Evolutionary conservation across 2,888 invertebrate genomes (phyloP).

Genomic region (Sinhomidia bicolor): DNA sequence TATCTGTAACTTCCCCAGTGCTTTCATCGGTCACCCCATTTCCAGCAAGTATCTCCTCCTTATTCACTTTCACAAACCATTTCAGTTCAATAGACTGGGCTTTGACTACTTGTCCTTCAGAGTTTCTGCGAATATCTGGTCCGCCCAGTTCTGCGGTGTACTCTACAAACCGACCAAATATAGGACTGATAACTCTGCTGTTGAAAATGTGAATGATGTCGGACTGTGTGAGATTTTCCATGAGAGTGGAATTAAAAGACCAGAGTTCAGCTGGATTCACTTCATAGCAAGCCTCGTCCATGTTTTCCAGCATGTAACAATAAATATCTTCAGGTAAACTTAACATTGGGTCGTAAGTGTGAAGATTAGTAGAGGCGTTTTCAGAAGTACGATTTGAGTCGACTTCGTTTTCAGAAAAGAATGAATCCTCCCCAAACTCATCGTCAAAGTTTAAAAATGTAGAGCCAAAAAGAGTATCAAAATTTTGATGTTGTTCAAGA

Average conservation of each 20-base stretch:
- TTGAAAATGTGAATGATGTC: conserved; percentile 86
- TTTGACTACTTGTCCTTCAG: conserved; percentile 85
- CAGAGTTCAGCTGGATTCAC: conserved; percentile 88
- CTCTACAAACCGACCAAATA: conserved; percentile 86
- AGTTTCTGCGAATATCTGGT: conserved; percentile 83
- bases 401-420: conserved; percentile 53
- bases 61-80: conserved; percentile 85
- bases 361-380: not conserved
- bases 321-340: conserved; percentile 85
- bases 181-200: conserved; percentile 84
- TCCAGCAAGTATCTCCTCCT: conserved; percentile 86
- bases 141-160: conserved; percentile 86
- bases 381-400: conserved; percentile 64
- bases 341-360: conserved; percentile 84
- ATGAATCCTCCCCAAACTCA: not conserved
- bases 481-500: not conserved
- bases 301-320: conserved; percentile 85
- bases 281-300: conserved; percentile 86
- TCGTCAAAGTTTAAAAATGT: conserved; percentile 72
- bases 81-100: conserved; percentile 86
- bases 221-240: conserved; percentile 84
- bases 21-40: conserved; percentile 88
- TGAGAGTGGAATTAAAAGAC: conserved; percentile 84
- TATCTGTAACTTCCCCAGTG: conserved; percentile 88
- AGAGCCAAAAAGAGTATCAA: conserved; percentile 56